Evolutionary conservation across 2,797 vertebrate species (phyloP).

Genomic region (Peromyscus nudipes): DNA sequence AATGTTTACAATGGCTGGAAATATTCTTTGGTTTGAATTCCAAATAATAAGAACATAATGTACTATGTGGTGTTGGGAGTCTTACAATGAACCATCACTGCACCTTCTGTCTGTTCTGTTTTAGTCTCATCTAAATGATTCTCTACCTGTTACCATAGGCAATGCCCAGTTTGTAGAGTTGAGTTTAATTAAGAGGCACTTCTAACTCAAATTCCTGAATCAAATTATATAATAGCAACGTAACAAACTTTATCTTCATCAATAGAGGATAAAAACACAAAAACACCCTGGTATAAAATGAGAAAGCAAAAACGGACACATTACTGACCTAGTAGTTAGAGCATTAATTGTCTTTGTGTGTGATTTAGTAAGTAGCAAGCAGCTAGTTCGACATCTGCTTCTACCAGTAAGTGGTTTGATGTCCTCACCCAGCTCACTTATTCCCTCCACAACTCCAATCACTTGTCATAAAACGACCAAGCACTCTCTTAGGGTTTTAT

Average conservation of each 20-base stretch:
- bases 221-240: conserved; percentile 16
- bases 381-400: not conserved
- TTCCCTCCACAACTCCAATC: conserved; percentile 4
- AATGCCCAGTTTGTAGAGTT: not conserved
- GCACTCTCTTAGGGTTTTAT: not conserved
- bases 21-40: conserved; percentile 8
- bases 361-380: not conserved
- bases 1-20: conserved; percentile 39
- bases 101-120: not conserved
- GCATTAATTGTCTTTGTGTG: not conserved
- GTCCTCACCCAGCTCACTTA: not conserved
- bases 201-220: not conserved
- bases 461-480: not conserved
- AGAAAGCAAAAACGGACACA: not conserved
- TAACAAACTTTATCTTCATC: not conserved
- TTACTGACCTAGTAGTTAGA: not conserved
- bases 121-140: not conserved
- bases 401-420: not conserved
- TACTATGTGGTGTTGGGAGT: not conserved
- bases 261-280: not conserved
- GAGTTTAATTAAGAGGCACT: conserved; percentile 14
- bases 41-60: conserved; percentile 21
- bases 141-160: not conserved
- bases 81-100: not conserved
- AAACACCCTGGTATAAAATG: not conserved